Base-by-base conservation (phyloP, 37 sponge, comb jelly and placozoan genomes). In the Oopsacas minuta region DNA sequence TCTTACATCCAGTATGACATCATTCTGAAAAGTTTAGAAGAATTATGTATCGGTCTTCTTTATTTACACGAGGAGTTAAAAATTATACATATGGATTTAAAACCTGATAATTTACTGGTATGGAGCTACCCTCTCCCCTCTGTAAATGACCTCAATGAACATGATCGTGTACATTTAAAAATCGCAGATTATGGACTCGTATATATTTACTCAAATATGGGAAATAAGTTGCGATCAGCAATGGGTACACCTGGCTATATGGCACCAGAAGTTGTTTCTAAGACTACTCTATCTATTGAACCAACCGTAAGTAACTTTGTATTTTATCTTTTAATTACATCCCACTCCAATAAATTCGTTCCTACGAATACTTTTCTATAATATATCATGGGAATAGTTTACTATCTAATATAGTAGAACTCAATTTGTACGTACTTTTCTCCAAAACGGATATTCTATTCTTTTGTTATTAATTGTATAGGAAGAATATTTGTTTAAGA, bases 21-120 rank as follows among this genome's bases (percentile, higher is more conserved):
- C 28, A 61, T 61, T n/a, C 28, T 61, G 75, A 61, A 61, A 12
- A 25, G 32, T 25, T 34, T 61, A 32, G 75, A 61, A 12, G 75
- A 61, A n/a, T 25, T 61, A 12, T 61, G 75, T 61, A n/a, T 12
- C 28, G 75, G 75, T 25, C 75, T 61, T 61, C 20, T 25, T 25
- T 61, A 61, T 12, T 34, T 61, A 25, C 75, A 61, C 28, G 75
- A 61, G 5, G 30, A 61, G 28, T 25, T 61, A 12, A 61, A 61
- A n/a, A 61, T 61, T 25, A 61, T 61, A 25, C 75, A 61, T 61
- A 61, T 61, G 75, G 75, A 61, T n/a, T 25, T 61, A n/a, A 61
- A 61, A 61, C 75, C 75, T 61, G 75, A 61, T 34, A 61, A 61
- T 61, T 25, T 61, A 61, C 28, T 61, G 30, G 22, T 61, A 61